Conservation (phyloP, 2,797 vertebrate genomes). For the Amazona ochrocephala region DNA sequence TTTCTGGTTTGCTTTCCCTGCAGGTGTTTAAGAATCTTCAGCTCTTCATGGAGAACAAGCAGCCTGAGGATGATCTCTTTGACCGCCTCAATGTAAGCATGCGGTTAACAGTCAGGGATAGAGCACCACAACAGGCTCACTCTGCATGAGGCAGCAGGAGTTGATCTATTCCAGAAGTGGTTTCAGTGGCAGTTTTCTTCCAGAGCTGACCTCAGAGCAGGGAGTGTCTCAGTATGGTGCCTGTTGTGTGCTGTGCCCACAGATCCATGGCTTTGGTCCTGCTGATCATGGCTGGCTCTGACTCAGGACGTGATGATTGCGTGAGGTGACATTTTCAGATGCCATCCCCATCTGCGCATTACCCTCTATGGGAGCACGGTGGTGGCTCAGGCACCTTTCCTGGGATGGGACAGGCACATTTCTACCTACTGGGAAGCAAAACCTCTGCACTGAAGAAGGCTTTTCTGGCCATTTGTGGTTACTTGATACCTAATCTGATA, state of each 20-base stretch:
- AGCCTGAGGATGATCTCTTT: slow-evolving; percentile 95
- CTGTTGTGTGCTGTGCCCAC: not conserved
- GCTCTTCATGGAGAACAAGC: slow-evolving; percentile 97
- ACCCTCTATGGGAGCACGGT: not conserved
- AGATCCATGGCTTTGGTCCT: slow-evolving; percentile 20
- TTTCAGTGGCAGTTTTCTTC: not conserved
- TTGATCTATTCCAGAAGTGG: not conserved
- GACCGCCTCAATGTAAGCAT: slow-evolving; percentile 93
- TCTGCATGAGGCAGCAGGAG: not conserved
- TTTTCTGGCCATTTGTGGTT: not conserved
- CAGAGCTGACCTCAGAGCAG: not conserved
- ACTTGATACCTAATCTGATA: not conserved
- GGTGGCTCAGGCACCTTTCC: not conserved
- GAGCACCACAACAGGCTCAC: not conserved
- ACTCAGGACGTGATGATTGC: not conserved
- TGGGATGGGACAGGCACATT: not conserved
- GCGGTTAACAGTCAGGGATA: not conserved
- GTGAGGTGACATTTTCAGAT: slow-evolving; percentile 25
- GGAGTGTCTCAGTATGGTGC: not conserved
- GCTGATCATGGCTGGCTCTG: not conserved
- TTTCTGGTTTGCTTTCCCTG: not conserved
- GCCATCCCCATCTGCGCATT: not conserved
- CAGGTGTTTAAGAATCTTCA: slow-evolving; percentile 98
- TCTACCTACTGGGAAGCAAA: not conserved
- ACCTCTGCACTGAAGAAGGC: not conserved